These are phyloP conservation scores for Anthophora plumipes DNA, from an alignment of 2,888 invertebrate species.

Conservation along the genomic window DNA sequence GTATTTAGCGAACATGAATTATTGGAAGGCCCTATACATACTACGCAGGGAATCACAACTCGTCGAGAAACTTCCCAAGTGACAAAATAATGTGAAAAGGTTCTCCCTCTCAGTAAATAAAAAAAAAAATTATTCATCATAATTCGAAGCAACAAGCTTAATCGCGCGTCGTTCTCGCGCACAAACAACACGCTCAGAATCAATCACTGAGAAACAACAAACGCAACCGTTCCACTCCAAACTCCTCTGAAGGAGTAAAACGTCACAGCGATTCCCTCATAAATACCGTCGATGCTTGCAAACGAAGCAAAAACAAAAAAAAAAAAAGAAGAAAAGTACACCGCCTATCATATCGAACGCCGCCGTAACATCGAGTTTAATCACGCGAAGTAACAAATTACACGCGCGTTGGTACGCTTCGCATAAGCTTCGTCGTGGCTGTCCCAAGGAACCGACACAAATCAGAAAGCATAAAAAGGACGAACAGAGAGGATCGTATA, in stretches of 20 bases:
- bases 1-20: no score
- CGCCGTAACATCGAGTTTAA: conserved; percentile 1
- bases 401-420: no score
- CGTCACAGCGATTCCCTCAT: not conserved
- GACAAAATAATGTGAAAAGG: no score
- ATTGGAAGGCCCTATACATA: no score
- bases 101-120: no score
- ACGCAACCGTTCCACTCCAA: not conserved
- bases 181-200: not conserved
- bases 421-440: not conserved
- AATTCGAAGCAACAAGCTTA: not conserved
- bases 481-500: not conserved
- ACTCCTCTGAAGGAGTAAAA: not conserved
- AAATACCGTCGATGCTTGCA: not conserved
- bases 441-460: not conserved
- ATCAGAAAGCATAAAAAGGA: not conserved
- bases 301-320: no score
- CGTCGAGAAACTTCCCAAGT: no score
- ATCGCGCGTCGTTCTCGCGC: not conserved
- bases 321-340: no score
- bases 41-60: no score
- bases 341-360: not conserved
- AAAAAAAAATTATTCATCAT: not conserved
- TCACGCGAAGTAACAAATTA: not conserved
- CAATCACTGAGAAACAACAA: conserved; percentile 1